These are phyloP conservation scores for Panthera tigris DNA, from an alignment of 2,113 vertebrate genomes.

Conservation along the genomic window DNA sequence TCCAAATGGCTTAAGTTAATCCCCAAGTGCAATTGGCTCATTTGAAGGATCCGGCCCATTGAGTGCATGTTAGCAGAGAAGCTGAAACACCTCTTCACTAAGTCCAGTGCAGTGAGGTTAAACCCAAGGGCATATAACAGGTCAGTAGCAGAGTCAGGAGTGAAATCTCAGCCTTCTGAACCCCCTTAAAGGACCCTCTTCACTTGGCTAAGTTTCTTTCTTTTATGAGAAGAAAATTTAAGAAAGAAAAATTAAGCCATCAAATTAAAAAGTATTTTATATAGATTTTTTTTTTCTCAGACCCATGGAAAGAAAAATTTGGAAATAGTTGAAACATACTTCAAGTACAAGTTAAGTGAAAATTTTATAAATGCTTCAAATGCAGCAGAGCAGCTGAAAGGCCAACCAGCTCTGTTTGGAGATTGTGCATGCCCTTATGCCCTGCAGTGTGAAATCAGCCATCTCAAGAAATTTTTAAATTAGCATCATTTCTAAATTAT, in stretches of 20 bases:
- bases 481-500: background rate
- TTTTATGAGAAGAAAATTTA: conserved; percentile 31
- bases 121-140: conserved; percentile 69
- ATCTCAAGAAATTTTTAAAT: background rate
- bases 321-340: conserved; percentile 34
- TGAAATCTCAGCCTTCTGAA: conserved; percentile 67
- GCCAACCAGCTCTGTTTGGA: background rate
- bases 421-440: background rate
- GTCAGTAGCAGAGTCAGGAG: conserved; percentile 52
- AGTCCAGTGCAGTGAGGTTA: conserved; percentile 69
- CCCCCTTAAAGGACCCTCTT: conserved; percentile 41
- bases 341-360: background rate
- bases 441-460: background rate
- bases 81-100: conserved; percentile 62
- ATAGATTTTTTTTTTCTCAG: conserved; percentile 44
- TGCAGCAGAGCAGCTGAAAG: background rate
- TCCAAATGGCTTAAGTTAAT: conserved; percentile 76
- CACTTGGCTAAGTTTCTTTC: conserved; percentile 49
- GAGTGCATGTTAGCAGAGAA: conserved; percentile 63
- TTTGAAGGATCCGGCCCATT: conserved; percentile 75
- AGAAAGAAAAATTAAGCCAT: conserved; percentile 47
- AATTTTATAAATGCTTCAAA: conserved; percentile 15
- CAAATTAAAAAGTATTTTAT: background rate
- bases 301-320: background rate
- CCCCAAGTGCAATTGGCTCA: conserved; percentile 68